Conservation (phyloP, 2,797 vertebrate species). For the Intellagama lesueurii region DNA sequence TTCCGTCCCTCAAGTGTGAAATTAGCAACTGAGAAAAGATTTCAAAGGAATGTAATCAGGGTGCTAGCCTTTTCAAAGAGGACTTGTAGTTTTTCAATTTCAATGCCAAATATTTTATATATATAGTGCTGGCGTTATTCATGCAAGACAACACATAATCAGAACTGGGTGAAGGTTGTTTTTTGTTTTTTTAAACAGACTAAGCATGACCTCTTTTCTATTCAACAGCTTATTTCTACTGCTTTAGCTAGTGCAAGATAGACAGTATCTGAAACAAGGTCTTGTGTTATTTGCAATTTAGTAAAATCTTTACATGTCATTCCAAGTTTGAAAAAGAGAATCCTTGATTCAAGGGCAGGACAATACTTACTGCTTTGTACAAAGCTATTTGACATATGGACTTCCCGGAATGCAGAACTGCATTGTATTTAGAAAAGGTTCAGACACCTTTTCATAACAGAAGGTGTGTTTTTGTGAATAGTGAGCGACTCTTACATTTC, state of each 20-base stretch:
- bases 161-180: conserved; percentile 38
- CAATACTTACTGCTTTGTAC: conserved; percentile 8
- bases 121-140: conserved; percentile 63
- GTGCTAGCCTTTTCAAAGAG: conserved; percentile 30
- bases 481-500: background rate
- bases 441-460: background rate
- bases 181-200: conserved; percentile 43
- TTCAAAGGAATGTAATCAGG: conserved; percentile 65
- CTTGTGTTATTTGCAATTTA: conserved; percentile 7
- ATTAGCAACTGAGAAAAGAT: conserved; percentile 70
- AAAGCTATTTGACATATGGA: background rate
- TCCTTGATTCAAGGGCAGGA: background rate
- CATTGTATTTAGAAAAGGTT: background rate
- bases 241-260: background rate
- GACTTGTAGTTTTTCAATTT: conserved; percentile 52
- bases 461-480: background rate
- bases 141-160: conserved; percentile 60
- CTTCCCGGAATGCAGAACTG: background rate
- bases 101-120: conserved; percentile 62
- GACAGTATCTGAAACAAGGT: conserved; percentile 10
- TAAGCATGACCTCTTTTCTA: conserved; percentile 4
- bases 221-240: background rate
- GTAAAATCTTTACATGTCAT: conserved; percentile 29
- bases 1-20: conserved; percentile 69
- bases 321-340: conserved; percentile 12